phyloP scores from a whole-genome alignment of 2,888 invertebrate genomes.

The Monochamus alternatus region DNA sequence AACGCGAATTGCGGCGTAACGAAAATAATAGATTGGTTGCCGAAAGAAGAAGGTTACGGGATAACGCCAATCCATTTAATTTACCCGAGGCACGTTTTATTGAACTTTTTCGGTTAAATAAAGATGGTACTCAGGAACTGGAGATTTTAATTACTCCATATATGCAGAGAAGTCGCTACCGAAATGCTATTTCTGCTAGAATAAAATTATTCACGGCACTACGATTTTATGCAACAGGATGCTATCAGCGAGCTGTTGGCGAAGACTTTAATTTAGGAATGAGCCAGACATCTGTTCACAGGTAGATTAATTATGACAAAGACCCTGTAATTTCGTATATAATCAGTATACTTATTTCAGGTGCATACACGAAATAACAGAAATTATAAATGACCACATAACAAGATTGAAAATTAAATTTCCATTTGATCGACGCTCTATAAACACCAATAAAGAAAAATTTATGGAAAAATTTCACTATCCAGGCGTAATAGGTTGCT shows the following conservation, averaged over 20 bases:
- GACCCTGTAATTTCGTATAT: neutral
- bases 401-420: neutral
- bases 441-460: neutral
- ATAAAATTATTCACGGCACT: neutral
- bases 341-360: neutral
- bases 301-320: neutral
- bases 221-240: neutral
- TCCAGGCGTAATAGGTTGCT: constrained; percentile 23
- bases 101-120: neutral
- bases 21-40: too few relatives aligned
- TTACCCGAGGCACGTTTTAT: constrained; percentile 10
- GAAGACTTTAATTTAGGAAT: neutral
- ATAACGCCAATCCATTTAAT: constrained; percentile 19
- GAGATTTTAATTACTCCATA: neutral
- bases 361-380: neutral
- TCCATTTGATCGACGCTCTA: too few relatives aligned
- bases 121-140: neutral
- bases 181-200: too few relatives aligned
- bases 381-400: neutral
- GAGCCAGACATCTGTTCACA: neutral
- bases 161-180: neutral
- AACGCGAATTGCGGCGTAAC: too few relatives aligned
- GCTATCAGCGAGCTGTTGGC: neutral
- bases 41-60: constrained; percentile 6
- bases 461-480: constrained; percentile 7